Percentiles rank a stretch among this genome's conserved stretches.
These are phyloP conservation scores for Cettia cetti DNA, from an alignment of 2,113 vertebrate genomes.

Conservation along the genomic window DNA sequence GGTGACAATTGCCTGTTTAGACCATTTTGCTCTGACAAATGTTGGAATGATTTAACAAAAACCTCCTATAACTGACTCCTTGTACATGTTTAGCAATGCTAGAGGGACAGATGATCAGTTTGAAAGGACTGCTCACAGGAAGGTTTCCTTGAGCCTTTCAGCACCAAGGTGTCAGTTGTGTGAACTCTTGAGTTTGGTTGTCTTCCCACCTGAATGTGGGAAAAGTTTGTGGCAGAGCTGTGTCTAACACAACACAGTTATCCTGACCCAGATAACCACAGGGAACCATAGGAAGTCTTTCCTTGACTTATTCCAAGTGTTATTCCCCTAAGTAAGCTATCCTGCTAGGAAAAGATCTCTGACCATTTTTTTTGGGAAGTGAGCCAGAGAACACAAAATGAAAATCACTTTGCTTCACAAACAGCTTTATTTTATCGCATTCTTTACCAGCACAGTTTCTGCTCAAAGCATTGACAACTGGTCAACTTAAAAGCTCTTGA, in stretches of 20 bases:
- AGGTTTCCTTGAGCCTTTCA: neutral
- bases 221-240: neutral
- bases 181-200: neutral
- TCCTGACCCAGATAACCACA: neutral
- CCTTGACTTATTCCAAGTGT: neutral
- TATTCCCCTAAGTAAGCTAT: neutral
- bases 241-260: neutral
- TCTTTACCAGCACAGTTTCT: neutral
- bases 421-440: neutral
- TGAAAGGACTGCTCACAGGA: neutral
- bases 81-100: fast-evolving
- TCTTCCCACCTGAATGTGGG: neutral
- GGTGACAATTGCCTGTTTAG: neutral
- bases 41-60: neutral
- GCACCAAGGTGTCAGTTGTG: neutral
- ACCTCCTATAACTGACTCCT: neutral
- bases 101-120: neutral
- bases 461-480: neutral
- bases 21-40: neutral
- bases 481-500: neutral
- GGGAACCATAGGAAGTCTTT: neutral
- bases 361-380: neutral
- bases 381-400: neutral
- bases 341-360: neutral
- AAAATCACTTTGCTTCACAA: neutral